Conservation (phyloP, 2,797 vertebrate genomes). For the Xiphorhynchus erythropygius region DNA sequence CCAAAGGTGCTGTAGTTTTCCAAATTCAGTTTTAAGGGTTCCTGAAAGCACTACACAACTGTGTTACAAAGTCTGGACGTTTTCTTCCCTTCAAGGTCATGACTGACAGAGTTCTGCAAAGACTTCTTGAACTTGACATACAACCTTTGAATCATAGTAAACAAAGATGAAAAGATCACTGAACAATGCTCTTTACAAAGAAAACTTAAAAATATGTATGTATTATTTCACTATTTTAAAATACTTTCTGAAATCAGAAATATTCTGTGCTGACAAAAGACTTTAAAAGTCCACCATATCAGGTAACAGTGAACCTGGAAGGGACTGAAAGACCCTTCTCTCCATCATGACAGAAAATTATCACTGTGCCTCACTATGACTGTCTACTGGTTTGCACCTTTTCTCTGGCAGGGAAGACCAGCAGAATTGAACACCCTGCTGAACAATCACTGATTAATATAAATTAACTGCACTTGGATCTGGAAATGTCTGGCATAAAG, state of each 20-base stretch:
- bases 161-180: background rate
- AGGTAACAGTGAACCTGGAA: background rate
- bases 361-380: background rate
- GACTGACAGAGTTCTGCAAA: background rate
- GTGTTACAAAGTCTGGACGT: background rate
- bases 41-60: background rate
- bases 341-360: background rate
- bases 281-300: background rate
- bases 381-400: background rate
- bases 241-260: background rate
- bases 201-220: background rate
- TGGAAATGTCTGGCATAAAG: background rate
- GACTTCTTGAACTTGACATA: background rate
- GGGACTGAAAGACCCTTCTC: background rate
- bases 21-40: background rate
- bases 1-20: background rate
- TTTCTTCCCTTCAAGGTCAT: background rate
- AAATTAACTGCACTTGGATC: background rate
- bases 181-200: background rate
- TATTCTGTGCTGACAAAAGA: background rate
- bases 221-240: background rate
- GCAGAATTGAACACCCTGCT: background rate
- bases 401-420: background rate
- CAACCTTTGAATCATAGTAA: background rate
- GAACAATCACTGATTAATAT: rapidly evolving